These are phyloP conservation scores for Carpatolechia fugitivella DNA, from an alignment of 2,888 invertebrate genomes.

Conservation along the genomic window DNA sequence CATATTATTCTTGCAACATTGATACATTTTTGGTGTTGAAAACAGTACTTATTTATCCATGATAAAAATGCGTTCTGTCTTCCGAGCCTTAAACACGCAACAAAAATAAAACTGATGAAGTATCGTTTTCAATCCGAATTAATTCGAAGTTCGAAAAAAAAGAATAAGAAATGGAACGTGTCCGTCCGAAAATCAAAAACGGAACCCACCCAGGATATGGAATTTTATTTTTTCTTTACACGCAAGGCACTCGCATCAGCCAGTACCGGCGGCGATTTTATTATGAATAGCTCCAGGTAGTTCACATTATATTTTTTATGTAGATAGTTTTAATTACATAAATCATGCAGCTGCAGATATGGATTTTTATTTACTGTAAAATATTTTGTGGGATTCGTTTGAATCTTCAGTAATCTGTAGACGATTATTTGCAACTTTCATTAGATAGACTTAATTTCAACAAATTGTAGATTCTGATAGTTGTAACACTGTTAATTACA, in stretches of 20 bases:
- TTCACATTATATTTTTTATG: background rate
- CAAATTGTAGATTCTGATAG: too few relatives aligned
- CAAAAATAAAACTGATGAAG: conserved; percentile 1
- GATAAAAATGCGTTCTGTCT: too few relatives aligned
- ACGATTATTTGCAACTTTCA: too few relatives aligned
- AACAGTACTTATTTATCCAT: background rate
- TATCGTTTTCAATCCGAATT: conserved; percentile 7
- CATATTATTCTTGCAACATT: too few relatives aligned
- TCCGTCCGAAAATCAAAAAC: conserved; percentile 12
- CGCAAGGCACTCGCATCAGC: conserved; percentile 10
- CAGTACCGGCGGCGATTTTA: conserved; percentile 8
- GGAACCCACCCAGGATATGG: conserved; percentile 11
- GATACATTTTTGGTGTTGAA: too few relatives aligned
- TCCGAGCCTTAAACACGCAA: background rate
- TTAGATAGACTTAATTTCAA: background rate
- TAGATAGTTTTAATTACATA: background rate
- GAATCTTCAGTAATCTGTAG: too few relatives aligned
- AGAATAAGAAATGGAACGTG: conserved; percentile 4
- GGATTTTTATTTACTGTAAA: too few relatives aligned
- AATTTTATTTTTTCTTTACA: conserved; percentile 12
- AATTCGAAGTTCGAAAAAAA: conserved; percentile 9
- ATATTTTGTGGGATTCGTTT: too few relatives aligned
- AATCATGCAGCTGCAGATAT: background rate
- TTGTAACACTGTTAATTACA: too few relatives aligned
- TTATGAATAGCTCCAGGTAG: conserved; percentile 1